Evolutionary conservation across 1,140 invertebrate genomes (phyloP).

Genomic region (Propsilocerus akamusi): DNA sequence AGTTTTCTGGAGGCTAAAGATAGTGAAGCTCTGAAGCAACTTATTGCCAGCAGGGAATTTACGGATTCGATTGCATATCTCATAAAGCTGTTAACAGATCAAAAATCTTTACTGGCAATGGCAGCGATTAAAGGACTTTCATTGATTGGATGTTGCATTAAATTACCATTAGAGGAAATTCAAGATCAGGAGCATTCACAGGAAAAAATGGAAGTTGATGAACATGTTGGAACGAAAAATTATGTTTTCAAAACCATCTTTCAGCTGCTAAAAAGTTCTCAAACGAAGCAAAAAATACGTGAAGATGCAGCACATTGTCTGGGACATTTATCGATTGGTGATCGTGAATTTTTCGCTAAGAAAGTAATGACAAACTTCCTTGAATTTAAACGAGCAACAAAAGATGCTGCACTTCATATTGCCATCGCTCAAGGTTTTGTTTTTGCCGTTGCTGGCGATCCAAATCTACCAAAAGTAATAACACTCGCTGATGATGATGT

Average conservation of each 20-base stretch:
- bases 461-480: slow-evolving; percentile 40
- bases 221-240: slow-evolving; percentile 15
- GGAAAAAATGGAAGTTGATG: slow-evolving; percentile 13
- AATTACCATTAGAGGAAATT: slow-evolving; percentile 18
- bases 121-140: slow-evolving; percentile 22
- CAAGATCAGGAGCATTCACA: slow-evolving; percentile 12
- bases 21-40: slow-evolving; percentile 9
- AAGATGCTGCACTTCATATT: slow-evolving; percentile 22
- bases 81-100: slow-evolving; percentile 15
- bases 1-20: slow-evolving; percentile 9
- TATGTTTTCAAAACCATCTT: slow-evolving; percentile 18
- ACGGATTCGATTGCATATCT: slow-evolving; percentile 17
- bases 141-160: slow-evolving; percentile 20
- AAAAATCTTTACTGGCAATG: slow-evolving; percentile 19
- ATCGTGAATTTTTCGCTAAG: slow-evolving; percentile 19
- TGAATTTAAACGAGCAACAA: slow-evolving; percentile 16
- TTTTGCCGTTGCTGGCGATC: slow-evolving; percentile 23
- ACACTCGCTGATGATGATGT: slow-evolving; percentile 42
- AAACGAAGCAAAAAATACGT: slow-evolving; percentile 17
- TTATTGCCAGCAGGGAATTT: slow-evolving; percentile 15
- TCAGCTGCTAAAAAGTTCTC: slow-evolving; percentile 16
- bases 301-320: slow-evolving; percentile 21
- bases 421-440: slow-evolving; percentile 22
- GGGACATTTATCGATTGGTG: slow-evolving; percentile 21
- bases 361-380: slow-evolving; percentile 20